phyloP scores from a whole-genome alignment of 2,888 invertebrate species.

The Orchesellides sinensis region DNA sequence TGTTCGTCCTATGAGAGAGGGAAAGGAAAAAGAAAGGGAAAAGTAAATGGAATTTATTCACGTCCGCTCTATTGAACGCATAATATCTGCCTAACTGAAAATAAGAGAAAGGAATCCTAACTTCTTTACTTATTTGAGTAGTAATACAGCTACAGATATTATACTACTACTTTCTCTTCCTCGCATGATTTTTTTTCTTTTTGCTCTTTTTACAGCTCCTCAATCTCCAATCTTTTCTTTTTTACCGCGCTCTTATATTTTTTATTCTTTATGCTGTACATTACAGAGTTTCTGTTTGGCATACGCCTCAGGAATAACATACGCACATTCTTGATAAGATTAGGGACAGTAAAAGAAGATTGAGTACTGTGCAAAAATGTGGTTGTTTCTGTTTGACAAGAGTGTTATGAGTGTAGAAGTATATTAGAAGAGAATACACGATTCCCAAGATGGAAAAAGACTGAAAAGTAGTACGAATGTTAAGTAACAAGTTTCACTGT shows the following conservation, averaged over 20 bases:
- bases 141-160: background rate
- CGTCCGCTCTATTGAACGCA: slow-evolving; percentile 62
- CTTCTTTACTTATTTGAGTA: slow-evolving; percentile 24
- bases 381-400: too few relatives aligned
- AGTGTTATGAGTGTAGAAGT: too few relatives aligned
- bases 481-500: too few relatives aligned
- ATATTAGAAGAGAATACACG: too few relatives aligned
- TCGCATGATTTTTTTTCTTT: slow-evolving; percentile 30
- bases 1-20: slow-evolving; percentile 19
- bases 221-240: slow-evolving; percentile 26
- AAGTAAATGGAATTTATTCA: slow-evolving; percentile 63
- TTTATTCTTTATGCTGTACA: slow-evolving; percentile 27
- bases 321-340: too few relatives aligned
- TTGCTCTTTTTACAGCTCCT: slow-evolving; percentile 30
- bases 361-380: too few relatives aligned
- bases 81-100: slow-evolving; percentile 65
- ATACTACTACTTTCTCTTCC: background rate
- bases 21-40: slow-evolving; percentile 5
- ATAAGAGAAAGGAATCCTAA: slow-evolving; percentile 27
- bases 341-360: too few relatives aligned
- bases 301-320: too few relatives aligned
- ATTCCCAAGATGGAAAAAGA: too few relatives aligned
- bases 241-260: slow-evolving; percentile 25
- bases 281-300: too few relatives aligned
- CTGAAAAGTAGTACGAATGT: too few relatives aligned